Evolutionary conservation across 2,113 vertebrate genomes (phyloP).

Genomic region (Ophthalmolycus amberensis): DNA sequence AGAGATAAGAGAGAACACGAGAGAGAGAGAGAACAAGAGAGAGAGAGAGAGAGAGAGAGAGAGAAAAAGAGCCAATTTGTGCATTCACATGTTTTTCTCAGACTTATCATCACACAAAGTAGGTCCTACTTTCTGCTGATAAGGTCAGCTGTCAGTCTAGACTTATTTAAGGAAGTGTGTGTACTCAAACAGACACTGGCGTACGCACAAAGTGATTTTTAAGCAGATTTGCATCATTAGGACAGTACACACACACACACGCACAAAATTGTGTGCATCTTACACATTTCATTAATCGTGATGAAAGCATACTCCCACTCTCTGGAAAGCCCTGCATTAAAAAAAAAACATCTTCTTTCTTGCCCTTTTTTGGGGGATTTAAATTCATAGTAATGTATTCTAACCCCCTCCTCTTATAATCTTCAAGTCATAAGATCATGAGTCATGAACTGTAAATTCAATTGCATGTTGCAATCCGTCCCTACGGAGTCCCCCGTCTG

Average conservation of each 20-base stretch:
- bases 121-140: slow-evolving; percentile 72
- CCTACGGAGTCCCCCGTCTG: slow-evolving; percentile 6
- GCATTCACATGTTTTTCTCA: slow-evolving; percentile 65
- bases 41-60: not conserved
- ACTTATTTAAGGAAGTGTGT: slow-evolving; percentile 48
- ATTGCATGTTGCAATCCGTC: slow-evolving; percentile 26
- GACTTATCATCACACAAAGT: slow-evolving; percentile 71
- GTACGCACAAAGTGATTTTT: slow-evolving; percentile 17
- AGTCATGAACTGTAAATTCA: slow-evolving; percentile 53
- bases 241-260: slow-evolving; percentile 4
- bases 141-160: slow-evolving; percentile 77
- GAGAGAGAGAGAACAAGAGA: not conserved
- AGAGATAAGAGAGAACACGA: too few species aligned
- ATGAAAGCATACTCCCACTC: slow-evolving; percentile 7
- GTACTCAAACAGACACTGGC: slow-evolving; percentile 22
- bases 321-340: not conserved
- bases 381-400: slow-evolving; percentile 15
- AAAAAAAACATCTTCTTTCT: not conserved
- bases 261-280: not conserved
- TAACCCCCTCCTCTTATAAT: slow-evolving; percentile 12
- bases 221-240: slow-evolving; percentile 36
- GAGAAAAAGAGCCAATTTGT: slow-evolving; percentile 38
- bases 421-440: slow-evolving; percentile 16
- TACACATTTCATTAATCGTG: not conserved
- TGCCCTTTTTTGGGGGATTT: slow-evolving; percentile 16